phyloP scores from a whole-genome alignment of 2,113 vertebrate species.

The Tychaedon coryphoeus region DNA sequence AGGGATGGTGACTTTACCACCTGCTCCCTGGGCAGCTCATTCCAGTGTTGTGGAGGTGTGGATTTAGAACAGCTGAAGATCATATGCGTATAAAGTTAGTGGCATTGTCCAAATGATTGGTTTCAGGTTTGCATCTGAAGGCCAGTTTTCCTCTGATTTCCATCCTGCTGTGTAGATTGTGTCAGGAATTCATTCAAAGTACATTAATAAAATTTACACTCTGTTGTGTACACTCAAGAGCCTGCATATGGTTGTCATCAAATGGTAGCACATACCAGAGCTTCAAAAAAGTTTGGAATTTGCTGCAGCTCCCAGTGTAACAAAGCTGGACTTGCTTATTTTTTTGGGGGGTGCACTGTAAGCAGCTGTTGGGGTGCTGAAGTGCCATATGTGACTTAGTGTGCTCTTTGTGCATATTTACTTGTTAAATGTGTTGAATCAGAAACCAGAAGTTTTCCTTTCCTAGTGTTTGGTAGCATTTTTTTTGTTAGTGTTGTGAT shows the following conservation, averaged over 20 bases:
- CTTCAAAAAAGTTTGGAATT: neutral
- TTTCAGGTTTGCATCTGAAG: neutral
- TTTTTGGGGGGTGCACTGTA: neutral
- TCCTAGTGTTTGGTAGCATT: neutral
- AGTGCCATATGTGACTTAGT: neutral
- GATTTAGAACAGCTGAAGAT: neutral
- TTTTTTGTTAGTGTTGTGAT: neutral
- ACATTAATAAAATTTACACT: neutral
- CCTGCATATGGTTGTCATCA: constrained; percentile 7
- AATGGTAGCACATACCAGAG: neutral
- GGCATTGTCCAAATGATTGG: neutral
- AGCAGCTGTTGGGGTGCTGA: neutral
- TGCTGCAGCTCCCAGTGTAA: neutral
- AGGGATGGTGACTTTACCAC: neutral
- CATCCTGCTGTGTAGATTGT: neutral
- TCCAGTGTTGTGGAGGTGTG: neutral
- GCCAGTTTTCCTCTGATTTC: neutral
- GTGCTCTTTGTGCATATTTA: neutral
- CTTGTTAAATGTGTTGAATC: neutral
- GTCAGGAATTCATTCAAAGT: constrained; percentile 23
- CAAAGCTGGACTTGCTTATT: neutral
- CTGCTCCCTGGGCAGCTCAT: neutral
- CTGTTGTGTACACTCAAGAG: neutral
- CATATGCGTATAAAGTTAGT: neutral
- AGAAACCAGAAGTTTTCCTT: neutral